These are phyloP conservation scores for Papilio machaon DNA, from an alignment of 1,140 invertebrate species.

Conservation along the genomic window DNA sequence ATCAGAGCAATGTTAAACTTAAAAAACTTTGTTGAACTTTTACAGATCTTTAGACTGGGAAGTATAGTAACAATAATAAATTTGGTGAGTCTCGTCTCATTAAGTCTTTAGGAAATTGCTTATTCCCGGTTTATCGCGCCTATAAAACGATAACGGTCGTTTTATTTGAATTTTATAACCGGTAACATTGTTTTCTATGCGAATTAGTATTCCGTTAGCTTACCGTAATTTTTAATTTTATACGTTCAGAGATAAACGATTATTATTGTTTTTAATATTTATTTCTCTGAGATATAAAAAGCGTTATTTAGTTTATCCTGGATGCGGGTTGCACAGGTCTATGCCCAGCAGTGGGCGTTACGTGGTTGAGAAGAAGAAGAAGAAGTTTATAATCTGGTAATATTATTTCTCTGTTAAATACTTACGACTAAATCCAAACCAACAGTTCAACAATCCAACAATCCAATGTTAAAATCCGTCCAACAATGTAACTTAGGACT, in stretches of 20 bases:
- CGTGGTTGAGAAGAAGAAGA: too few relatives aligned
- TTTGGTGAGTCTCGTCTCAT: constrained; percentile 5
- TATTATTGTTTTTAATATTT: neutral
- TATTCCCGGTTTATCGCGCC: constrained; percentile 14
- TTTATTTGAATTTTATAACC: constrained; percentile 27
- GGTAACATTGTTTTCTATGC: constrained; percentile 22
- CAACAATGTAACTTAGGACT: too few relatives aligned
- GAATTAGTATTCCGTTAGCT: constrained; percentile 16
- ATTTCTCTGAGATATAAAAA: neutral
- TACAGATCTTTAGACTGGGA: neutral
- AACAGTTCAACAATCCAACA: too few relatives aligned
- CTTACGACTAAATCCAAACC: too few relatives aligned
- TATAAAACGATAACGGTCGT: constrained; percentile 24
- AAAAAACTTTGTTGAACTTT: constrained; percentile 2
- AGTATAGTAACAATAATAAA: constrained; percentile 16
- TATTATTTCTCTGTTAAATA: too few relatives aligned
- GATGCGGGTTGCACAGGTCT: too few relatives aligned
- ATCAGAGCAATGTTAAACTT: neutral
- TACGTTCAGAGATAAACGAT: neutral
- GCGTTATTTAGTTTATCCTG: too few relatives aligned
- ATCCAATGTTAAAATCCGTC: too few relatives aligned
- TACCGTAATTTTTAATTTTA: constrained; percentile 1
- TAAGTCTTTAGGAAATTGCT: constrained; percentile 28
- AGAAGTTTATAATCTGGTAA: too few relatives aligned
- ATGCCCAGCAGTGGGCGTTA: too few relatives aligned